These are phyloP conservation scores for Pedetes capensis DNA, from an alignment of 2,113 vertebrate genomes.

Conservation along the genomic window DNA sequence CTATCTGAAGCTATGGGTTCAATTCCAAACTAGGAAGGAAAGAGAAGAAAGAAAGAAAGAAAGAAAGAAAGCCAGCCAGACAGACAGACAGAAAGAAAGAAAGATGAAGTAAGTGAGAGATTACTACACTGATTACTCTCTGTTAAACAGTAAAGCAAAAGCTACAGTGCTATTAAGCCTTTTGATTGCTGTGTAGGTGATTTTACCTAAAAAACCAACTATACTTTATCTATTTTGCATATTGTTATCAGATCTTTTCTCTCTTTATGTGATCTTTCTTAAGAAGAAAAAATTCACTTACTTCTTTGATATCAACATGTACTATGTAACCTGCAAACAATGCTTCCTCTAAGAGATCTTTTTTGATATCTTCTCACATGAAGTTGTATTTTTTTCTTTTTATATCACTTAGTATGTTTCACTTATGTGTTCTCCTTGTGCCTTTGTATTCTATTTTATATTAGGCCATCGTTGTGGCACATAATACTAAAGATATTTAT, in stretches of 20 bases:
- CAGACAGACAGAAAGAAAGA: too few relatives aligned
- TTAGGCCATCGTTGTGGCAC: background rate
- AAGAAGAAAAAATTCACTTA: slow-evolving; percentile 1
- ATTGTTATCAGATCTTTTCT: background rate
- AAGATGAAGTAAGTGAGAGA: fast-evolving
- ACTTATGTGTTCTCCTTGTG: background rate
- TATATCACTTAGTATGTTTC: background rate
- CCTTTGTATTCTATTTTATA: background rate
- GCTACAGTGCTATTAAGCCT: background rate
- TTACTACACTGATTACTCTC: too few relatives aligned
- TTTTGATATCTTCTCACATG: background rate
- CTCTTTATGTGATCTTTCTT: background rate
- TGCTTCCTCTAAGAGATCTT: background rate
- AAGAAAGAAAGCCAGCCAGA: fast-evolving
- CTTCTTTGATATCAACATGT: background rate
- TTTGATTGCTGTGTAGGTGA: background rate
- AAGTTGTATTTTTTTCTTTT: background rate
- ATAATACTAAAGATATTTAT: background rate
- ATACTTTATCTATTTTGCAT: background rate
- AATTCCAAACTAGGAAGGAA: background rate
- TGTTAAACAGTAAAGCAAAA: background rate
- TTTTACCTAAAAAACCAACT: background rate
- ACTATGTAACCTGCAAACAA: background rate
- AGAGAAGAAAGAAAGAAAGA: background rate
- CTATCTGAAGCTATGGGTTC: background rate